Evolutionary conservation across 2,113 vertebrate genomes (phyloP).

Genomic region (Pygoscelis adeliae): DNA sequence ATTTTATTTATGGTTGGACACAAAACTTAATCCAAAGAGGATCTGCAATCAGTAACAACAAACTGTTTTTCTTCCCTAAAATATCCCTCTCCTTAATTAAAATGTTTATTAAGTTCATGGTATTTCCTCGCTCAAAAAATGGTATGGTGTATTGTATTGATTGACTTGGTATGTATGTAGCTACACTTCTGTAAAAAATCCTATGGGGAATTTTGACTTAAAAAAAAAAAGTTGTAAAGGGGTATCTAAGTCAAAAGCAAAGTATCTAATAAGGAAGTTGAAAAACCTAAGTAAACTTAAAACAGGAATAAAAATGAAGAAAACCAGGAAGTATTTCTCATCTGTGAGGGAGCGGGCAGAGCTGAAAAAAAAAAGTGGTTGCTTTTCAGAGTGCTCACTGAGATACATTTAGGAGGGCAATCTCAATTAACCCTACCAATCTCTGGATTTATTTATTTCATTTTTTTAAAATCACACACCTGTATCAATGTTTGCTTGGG

Average conservation of each 20-base stretch:
- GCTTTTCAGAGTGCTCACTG: neutral
- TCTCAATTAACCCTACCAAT: neutral
- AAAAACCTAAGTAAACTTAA: neutral
- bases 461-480: neutral
- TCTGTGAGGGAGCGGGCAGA: neutral
- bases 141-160: neutral
- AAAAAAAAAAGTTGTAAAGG: neutral
- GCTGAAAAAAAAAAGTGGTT: accelerated
- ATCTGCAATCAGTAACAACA: neutral
- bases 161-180: neutral
- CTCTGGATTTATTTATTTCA: neutral
- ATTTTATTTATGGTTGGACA: neutral
- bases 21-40: neutral
- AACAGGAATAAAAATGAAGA: conserved; percentile 1
- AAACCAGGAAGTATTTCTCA: neutral
- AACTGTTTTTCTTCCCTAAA: neutral
- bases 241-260: neutral
- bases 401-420: neutral
- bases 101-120: neutral
- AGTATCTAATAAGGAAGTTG: neutral
- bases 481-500: neutral
- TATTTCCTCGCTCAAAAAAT: neutral
- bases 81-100: neutral
- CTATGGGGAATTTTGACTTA: neutral
- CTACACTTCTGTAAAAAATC: neutral